A percentile compares a stretch with the other conserved stretches of the same genome.
These are phyloP conservation scores for Mythimna pallens DNA, from an alignment of 2,888 invertebrate genomes.

Conservation along the genomic window DNA sequence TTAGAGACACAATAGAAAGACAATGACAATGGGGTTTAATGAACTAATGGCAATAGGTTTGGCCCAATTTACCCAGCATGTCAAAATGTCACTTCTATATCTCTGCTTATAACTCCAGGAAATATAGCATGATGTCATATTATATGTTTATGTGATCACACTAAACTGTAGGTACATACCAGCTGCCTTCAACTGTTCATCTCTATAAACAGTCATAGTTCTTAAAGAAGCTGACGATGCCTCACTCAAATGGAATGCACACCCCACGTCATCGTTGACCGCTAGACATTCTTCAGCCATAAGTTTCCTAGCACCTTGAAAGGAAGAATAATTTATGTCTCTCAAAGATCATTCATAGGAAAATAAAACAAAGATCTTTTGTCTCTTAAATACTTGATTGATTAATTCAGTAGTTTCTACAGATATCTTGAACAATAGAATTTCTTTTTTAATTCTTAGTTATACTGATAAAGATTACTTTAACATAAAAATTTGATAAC, in stretches of 20 bases:
- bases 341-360: slow-evolving; percentile 14
- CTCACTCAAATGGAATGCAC: slow-evolving; percentile 86
- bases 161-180: slow-evolving; percentile 67
- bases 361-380: slow-evolving; percentile 34
- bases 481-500: not conserved
- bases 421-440: not conserved
- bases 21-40: too few relatives aligned
- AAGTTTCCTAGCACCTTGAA: slow-evolving; percentile 83
- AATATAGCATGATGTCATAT: not conserved
- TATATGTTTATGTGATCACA: not conserved
- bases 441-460: not conserved
- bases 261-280: slow-evolving; percentile 75
- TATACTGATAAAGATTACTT: not conserved
- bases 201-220: slow-evolving; percentile 85
- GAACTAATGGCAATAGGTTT: not conserved
- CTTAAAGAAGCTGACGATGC: slow-evolving; percentile 83
- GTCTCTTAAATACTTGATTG: slow-evolving; percentile 13
- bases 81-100: not conserved
- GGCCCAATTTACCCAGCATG: not conserved
- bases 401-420: slow-evolving; percentile 18
- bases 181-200: slow-evolving; percentile 79
- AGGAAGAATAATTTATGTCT: slow-evolving; percentile 25
- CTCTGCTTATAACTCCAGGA: not conserved
- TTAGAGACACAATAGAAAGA: too few relatives aligned
- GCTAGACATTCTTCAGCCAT: slow-evolving; percentile 82